Base-by-base conservation (phyloP, 2,113 vertebrate species). In the Butorides virescens region DNA sequence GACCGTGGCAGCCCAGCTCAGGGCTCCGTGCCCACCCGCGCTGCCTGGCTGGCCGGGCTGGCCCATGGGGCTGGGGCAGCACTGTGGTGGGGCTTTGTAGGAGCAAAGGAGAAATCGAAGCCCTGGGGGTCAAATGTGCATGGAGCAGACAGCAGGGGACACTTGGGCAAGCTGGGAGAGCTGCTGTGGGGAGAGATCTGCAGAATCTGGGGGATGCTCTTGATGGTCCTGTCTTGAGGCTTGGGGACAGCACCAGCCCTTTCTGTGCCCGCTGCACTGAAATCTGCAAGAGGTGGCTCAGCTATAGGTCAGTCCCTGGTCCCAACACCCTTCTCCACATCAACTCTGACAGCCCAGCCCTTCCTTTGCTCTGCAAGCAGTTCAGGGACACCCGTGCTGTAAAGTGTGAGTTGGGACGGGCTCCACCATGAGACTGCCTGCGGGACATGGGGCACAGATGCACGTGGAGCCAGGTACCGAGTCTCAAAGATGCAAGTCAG, bases 241-340 rank as follows among this genome's bases (percentile, higher is more conserved):
- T 21, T 15, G 26, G 46, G 26, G 39, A 44, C 32, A 44, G 44
- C 22, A 50, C 44, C 27, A 46, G 29, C 37, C 36, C 61, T 32
- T 44, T 32, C 17, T 18, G 15, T 56, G 20, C 63, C 36, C 7
- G 30, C 26, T 42, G 21, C 49, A 37, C 34, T 9, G 27, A 34
- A 25, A 39, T 16, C 71, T 76, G 39, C 79, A 25, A n/a, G 46
- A 34, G 37, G 7, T 34, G 37, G 34, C 34, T n/a, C 0, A 0
- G 37, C 27, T 61, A 5, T 4, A 27, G 23, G 6, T 13, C 29
- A 30, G 53, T 36, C 42, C 52, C 52, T 81, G 44, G 22, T 53
- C 17, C 27, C 0, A 0, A 52, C 27, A 29, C 12, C 49, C 59
- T 66, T 74, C 25, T 56, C 59, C 29, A 7, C 0, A 1, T 50